Percentiles rank a stretch among this genome's conserved stretches.
Evolutionary conservation across 2,797 vertebrate genomes (phyloP).

Genomic region (Chiloscyllium punctatum): DNA sequence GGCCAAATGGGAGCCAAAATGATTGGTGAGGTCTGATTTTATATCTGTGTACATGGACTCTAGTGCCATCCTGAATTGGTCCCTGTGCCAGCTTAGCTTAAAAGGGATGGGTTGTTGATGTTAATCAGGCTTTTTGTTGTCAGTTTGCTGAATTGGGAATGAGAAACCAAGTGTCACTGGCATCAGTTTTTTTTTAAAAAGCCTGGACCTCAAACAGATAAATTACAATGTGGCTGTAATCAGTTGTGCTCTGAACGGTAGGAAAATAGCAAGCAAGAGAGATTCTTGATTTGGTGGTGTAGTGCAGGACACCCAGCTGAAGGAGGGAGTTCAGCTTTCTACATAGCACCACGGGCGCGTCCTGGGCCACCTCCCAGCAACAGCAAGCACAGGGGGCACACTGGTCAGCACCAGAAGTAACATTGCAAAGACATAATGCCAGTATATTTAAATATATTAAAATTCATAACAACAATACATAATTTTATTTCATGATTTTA

Average conservation of each 20-base stretch:
- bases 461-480: background rate
- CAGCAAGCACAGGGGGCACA: background rate
- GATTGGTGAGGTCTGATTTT: background rate
- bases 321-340: background rate
- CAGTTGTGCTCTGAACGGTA: background rate
- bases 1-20: background rate
- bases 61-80: background rate
- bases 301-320: background rate
- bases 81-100: background rate
- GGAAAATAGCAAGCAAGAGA: too few species aligned
- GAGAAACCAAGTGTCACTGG: background rate
- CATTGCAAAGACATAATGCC: background rate
- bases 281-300: background rate
- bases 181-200: background rate
- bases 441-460: too few species aligned
- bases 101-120: background rate
- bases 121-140: background rate
- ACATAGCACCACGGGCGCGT: too few species aligned
- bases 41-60: background rate
- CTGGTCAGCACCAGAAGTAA: background rate
- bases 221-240: background rate
- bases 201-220: background rate
- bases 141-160: background rate
- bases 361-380: background rate
- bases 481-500: background rate